Evolutionary conservation across 2,113 vertebrate genomes (phyloP), one percentile per base, ranked within the genome.

Genomic region (Petrocephalus zakoni): DNA sequence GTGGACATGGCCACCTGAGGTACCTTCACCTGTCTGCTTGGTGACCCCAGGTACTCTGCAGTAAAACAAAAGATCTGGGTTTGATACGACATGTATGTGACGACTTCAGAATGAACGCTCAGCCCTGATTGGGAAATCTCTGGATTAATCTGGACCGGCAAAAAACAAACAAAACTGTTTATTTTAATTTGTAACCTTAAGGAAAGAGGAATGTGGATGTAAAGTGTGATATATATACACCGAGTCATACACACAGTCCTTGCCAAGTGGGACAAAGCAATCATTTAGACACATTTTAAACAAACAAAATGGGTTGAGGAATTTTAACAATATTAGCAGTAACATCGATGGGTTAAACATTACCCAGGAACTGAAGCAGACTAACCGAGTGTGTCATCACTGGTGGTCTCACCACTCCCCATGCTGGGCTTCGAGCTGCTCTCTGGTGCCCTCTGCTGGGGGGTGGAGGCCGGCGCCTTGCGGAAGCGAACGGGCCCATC

Each of bases 11-110:
- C 91, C 0, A 91, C 93, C 88, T 91, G 89, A 0, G 95, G 94
- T 86, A 97, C 87, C 89, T 88, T 93, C 90, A 96, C 89, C 0
- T 95, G 92, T 89, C 94, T 94, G 82, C 56, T 68, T 0, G 94
- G 93, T 52, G 92, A 90, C 47, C 96, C 96, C 85, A 97, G 90
- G 88, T 90, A 92, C 53, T 94, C 96, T 97, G 82, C 15, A 53
- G 82, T 13, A 47, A 56, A 64, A 47, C 4, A n/a, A 64, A 47
- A 49, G 19, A 83, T 13, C 19, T 83, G 22, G 10, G 81, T 22
- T 64, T 25, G 58, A 64, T 47, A 47, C 5, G 46, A 47, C 25
- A 64, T 64, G 10, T 25, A 64, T 29, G 10, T 68, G n/a, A 68
- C 61, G 13, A 64, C 61, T 25, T 64, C 58, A 25, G 13, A 68